Evolutionary conservation across 2,797 vertebrate species (phyloP).

Genomic region (Oryzias dopingdopingensis): DNA sequence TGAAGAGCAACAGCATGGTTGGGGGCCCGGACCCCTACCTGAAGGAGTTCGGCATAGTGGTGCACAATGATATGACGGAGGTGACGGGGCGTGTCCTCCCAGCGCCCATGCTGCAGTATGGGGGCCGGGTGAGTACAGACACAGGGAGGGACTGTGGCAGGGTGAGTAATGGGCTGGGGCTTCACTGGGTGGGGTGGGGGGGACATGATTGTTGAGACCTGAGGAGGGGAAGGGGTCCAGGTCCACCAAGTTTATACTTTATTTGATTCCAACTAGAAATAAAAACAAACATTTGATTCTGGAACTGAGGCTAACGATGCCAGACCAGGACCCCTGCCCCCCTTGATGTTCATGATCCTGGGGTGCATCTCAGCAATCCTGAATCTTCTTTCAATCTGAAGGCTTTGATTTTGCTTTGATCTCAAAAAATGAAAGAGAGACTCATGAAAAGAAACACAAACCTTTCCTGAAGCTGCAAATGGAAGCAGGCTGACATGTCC

Average conservation of each 20-base stretch:
- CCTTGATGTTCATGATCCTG: slow-evolving; percentile 8
- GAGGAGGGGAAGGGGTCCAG: slow-evolving; percentile 25
- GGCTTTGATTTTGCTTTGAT: too few species aligned
- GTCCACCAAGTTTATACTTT: slow-evolving; percentile 2
- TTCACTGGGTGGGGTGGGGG: slow-evolving; percentile 5
- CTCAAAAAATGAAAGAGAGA: too few species aligned
- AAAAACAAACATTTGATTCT: background rate
- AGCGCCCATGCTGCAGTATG: slow-evolving; percentile 98
- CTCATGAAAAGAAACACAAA: too few species aligned
- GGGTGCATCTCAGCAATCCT: slow-evolving; percentile 34
- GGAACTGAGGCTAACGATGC: background rate
- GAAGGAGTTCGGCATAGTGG: slow-evolving; percentile 98
- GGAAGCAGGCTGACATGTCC: too few species aligned
- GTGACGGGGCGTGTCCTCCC: slow-evolving; percentile 96
- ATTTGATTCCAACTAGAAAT: too few species aligned
- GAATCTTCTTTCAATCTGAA: background rate
- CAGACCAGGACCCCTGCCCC: slow-evolving; percentile 34
- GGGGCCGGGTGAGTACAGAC: slow-evolving; percentile 93
- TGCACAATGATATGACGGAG: slow-evolving; percentile 98
- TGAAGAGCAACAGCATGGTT: slow-evolving; percentile 99
- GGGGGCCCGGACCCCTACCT: slow-evolving; percentile 96
- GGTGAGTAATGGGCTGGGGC: slow-evolving; percentile 79
- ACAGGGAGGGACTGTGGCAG: slow-evolving; percentile 84
- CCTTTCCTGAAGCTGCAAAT: too few species aligned
- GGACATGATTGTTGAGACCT: slow-evolving; percentile 25